Conservation (phyloP, 2,797 vertebrate species). For the Chaunax sp. region DNA sequence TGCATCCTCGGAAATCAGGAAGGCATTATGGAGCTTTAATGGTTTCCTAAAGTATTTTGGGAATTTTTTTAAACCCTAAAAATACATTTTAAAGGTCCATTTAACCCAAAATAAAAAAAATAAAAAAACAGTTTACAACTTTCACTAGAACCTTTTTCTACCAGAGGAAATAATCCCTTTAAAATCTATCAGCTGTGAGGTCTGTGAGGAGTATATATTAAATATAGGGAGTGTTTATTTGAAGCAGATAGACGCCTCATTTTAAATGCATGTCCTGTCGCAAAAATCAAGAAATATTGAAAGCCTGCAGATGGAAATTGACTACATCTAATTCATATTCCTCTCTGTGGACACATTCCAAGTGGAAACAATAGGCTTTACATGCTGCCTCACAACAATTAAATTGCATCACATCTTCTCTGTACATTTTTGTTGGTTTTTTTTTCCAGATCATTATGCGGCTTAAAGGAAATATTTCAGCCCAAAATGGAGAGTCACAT, state of each 20-base stretch:
- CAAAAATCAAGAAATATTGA: slow-evolving; percentile 31
- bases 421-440: slow-evolving; percentile 12
- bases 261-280: slow-evolving; percentile 34
- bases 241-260: background rate
- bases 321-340: slow-evolving; percentile 41
- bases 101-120: slow-evolving; percentile 1
- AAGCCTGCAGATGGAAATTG: slow-evolving; percentile 36
- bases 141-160: background rate
- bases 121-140: background rate
- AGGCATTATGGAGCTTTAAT: slow-evolving; percentile 30
- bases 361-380: slow-evolving; percentile 45
- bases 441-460: slow-evolving; percentile 18
- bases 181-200: background rate
- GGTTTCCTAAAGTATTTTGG: background rate
- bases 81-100: background rate
- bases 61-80: background rate
- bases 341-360: slow-evolving; percentile 30
- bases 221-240: too few species aligned
- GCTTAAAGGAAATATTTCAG: slow-evolving; percentile 2
- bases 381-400: slow-evolving; percentile 29
- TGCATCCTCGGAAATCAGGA: slow-evolving; percentile 30
- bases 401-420: slow-evolving; percentile 26
- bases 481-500: too few species aligned
- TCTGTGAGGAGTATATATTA: too few species aligned
- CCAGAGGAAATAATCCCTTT: background rate